These are phyloP conservation scores for Camptogramma bilineatum DNA, from an alignment of 2,888 invertebrate genomes.

Conservation along the genomic window DNA sequence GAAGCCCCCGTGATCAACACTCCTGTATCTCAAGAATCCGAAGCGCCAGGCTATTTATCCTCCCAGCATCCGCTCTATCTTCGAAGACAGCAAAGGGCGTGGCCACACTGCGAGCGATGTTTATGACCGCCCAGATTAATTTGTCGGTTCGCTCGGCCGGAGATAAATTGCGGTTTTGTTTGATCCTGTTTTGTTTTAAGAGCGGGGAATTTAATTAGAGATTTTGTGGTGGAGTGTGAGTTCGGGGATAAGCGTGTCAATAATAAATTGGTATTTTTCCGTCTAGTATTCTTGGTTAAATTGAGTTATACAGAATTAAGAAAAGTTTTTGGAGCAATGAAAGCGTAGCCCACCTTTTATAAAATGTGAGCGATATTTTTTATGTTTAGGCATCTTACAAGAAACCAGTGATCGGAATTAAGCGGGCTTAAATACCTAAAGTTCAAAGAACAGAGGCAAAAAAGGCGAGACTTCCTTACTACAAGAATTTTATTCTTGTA, in stretches of 20 bases:
- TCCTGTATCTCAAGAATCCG: not conserved
- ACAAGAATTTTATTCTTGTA: too few relatives aligned
- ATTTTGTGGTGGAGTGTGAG: constrained; percentile 43
- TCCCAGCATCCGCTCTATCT: constrained; percentile 17
- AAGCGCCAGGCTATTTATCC: constrained; percentile 9
- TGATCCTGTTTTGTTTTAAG: constrained; percentile 50
- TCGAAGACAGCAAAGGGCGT: constrained; percentile 36
- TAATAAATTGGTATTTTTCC: constrained; percentile 11
- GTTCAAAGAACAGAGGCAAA: too few relatives aligned
- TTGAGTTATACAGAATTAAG: not conserved
- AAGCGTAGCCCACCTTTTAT: not conserved
- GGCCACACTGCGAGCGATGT: constrained; percentile 38
- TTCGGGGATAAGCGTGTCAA: constrained; percentile 22
- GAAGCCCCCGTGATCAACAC: not conserved
- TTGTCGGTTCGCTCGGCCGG: constrained; percentile 53
- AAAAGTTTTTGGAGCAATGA: not conserved
- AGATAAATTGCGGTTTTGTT: constrained; percentile 57
- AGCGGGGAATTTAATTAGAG: constrained; percentile 57
- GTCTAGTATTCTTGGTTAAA: not conserved
- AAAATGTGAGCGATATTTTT: not conserved
- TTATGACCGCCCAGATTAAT: constrained; percentile 60
- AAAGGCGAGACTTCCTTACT: too few relatives aligned
- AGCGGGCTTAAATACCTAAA: too few relatives aligned
- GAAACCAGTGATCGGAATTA: too few relatives aligned
- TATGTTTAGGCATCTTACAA: too few relatives aligned